Base-by-base conservation (phyloP, 2,113 vertebrate genomes). In the Caloenas nicobarica region DNA sequence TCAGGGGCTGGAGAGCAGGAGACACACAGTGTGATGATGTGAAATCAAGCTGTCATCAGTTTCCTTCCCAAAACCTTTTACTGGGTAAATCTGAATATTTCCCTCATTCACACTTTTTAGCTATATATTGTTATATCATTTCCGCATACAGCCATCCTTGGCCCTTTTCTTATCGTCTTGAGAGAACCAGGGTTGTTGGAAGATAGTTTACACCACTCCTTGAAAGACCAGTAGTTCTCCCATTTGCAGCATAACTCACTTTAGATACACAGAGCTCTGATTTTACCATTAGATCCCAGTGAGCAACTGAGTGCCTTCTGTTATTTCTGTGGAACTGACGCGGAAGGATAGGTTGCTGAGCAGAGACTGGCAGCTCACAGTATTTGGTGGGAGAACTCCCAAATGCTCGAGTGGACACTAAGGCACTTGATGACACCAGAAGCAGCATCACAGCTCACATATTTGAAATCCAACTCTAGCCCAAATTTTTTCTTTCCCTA, bases 21-120 rank as follows among this genome's bases (percentile, higher is more conserved):
- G 92, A 90, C 2, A 0, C 65, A 79, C 15, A 10, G 86, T 7
- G 0, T 14, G 3, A 93, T 25, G 70, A 60, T 72, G 88, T 89
- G 86, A 96, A 95, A 91, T 89, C 86, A 87, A 94, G 50, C 54
- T 93, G 95, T 92, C 93, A 87, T 71, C 88, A 70, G 70, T 33
- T 89, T 84, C 93, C 69, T 93, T 56, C 86, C 71, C 86, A 78
- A 91, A 94, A 93, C 48, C n/a, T 88, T 93, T 57, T 40, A 60
- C 19, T 29, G 57, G 50, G 13, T 70, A 72, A 60, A 54, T 58
- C 8, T 56, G 26, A 88, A 3, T n/a, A 48, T 38, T 60, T 68
- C 86, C 24, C 15, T 66, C 53, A 42, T 64, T 93, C 51, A 31
- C 40, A 25, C 34, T 89, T 60, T 61, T 50, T 42, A 79, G 80